Conservation (phyloP, 2,888 invertebrate species). For the Drosophila niveifrons region DNA sequence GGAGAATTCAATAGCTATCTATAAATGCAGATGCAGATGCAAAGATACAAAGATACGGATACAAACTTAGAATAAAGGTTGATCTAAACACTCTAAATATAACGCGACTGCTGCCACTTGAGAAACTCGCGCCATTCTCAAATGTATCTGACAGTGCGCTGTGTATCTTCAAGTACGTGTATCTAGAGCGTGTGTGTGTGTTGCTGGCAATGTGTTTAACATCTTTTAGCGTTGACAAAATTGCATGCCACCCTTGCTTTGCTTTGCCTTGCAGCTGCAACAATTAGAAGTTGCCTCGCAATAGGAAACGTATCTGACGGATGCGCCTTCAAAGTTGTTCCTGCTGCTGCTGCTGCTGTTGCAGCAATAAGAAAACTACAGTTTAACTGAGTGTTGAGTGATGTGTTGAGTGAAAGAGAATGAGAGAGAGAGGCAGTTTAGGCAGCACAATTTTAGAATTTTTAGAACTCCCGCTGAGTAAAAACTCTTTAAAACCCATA, state of each 20-base stretch:
- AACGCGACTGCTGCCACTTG: conserved; percentile 37
- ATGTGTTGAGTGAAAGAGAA: conserved; percentile 33
- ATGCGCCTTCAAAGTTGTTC: conserved; percentile 49
- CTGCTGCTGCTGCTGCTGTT: conserved; percentile 29
- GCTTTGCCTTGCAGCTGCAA: conserved; percentile 65
- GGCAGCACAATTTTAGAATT: conserved; percentile 7
- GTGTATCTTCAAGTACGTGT: conserved; percentile 7
- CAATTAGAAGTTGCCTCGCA: conserved; percentile 72
- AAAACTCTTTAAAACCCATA: not conserved
- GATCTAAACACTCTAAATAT: conserved; percentile 26
- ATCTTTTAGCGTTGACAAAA: conserved; percentile 81
- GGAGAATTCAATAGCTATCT: conserved; percentile 2
- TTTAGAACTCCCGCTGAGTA: conserved; percentile 4
- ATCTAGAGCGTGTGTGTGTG: conserved; percentile 15
- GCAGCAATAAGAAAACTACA: conserved; percentile 56
- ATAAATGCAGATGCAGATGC: not conserved
- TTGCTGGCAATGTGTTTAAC: conserved; percentile 78
- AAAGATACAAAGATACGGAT: not conserved
- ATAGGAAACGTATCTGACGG: conserved; percentile 73
- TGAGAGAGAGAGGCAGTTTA: not conserved
- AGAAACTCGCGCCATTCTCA: conserved; percentile 32
- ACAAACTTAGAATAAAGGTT: conserved; percentile 10
- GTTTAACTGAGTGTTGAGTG: conserved; percentile 34
- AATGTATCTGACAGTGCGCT: conserved; percentile 48
- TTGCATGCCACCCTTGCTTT: conserved; percentile 53